Evolutionary conservation across 2,888 invertebrate genomes (phyloP), one percentile per base, ranked within the genome.

Genomic region (Adineta ricciae): DNA sequence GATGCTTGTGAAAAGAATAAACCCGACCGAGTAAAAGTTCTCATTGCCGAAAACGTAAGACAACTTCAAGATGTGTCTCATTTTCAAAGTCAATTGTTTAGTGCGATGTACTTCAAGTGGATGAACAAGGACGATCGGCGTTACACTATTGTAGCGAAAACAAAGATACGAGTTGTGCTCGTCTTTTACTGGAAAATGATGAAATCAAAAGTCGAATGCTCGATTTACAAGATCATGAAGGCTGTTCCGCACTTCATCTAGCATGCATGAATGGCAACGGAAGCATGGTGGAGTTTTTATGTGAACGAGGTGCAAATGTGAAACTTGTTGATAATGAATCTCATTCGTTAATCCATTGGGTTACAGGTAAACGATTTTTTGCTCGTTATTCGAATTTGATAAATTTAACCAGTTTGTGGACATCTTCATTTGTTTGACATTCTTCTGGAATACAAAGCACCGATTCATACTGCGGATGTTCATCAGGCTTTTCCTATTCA

Each of bases 401-500:
- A 16, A 9, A 16, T 19, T 50, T 2, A 32, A 32, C 19, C 90
- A 96, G 97, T 97, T 24, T 97, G 96, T 89, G 96, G 96, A 0
- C 96, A 97, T 90, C 93, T 95, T 83, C 95, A 95, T 86, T 94
- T 96, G 32, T 91, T 97, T 87, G 93, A 96, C 72, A 93, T 95
- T 1, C 94, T 97, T 83, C 91, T 96, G 88, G 93, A 94, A 4
- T 93, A 88, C 2, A 96, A 96, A 8, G 96, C 96, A 0, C 94
- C 94, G 88, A 93, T 96, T 11, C 94, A 95, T 24, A 94, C 94
- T 0, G 93, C 96, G 0, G 98, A 99, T 91, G 94, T 95, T 87
- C 95, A 96, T 90, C 96, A 96, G 36, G 97, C 97, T 27, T 96
- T 94, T 88, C 97, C 97, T 0, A 92, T 98, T 84, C 98, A 98